Evolutionary conservation across 2,113 vertebrate species (phyloP), one percentile per base, ranked within the genome.

Genomic region (Odocoileus hemionus): DNA sequence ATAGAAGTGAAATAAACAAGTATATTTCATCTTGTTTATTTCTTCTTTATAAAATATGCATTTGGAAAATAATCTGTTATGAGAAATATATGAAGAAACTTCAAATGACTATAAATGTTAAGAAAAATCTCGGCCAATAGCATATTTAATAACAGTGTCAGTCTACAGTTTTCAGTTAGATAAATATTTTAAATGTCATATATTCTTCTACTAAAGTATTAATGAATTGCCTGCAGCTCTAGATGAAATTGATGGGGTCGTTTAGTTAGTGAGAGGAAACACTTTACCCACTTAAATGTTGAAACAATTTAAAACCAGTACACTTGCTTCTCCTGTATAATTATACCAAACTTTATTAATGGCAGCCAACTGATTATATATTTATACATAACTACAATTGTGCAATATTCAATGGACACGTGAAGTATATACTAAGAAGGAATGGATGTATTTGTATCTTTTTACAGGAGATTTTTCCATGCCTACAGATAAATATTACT

Each of bases 141-240:
- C 25, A 94, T 64, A 21, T 7, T 45, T 94, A n/a, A 82, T 92
- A 39, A 70, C 6, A 64, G 8, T 93, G n/a, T 80, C 70, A 55
- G 26, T 28, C 47, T 89, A 78, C 30, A 54, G 14, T 91, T 95
- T 93, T 55, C 52, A 94, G 26, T 78, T 84, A 85, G 43, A 80
- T 30, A 91, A 92, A 96, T 96, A 82, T 58, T 82, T 95, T 97
- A 97, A 96, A 84, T 87, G 43, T 52, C 23, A 50, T 84, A 67
- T 86, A 96, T 94, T 93, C 26, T 79, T 39, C 67, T 91, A 25
- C 8, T 98, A 54, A 91, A 76, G 5, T 93, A 96, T 86, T 91
- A 96, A 97, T 95, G 28, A 95, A 83, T 60, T 78, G 30, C 47
- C 64, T 86, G 5, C 11, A 89, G 67, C 50, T 58, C 10, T 58